Evolutionary conservation across 2,113 vertebrate genomes (phyloP), one percentile per base, ranked within the genome.

Genomic region (Benitochromis conjunctus): DNA sequence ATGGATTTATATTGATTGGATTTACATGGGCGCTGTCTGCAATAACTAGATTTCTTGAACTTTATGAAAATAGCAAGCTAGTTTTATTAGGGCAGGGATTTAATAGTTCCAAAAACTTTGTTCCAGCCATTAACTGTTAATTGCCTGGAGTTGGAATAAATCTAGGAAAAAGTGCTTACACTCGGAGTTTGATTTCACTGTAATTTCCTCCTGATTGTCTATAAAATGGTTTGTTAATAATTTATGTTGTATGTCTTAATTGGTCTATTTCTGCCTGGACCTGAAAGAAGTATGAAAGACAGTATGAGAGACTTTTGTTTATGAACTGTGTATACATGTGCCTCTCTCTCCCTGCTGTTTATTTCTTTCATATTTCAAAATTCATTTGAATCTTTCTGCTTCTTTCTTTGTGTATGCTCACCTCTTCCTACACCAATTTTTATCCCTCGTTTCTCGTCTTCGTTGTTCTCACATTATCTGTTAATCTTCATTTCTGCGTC

Each of bases 321-420:
- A 86, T 90, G 83, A 92, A 92, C 48, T 87, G 85, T 90, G 58
- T 74, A 87, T 87, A 82, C 89, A 16, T 91, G 48, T 90, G 21
- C 91, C 41, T 91, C 34, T 89, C 24, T 88, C 88, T 38, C 56
- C 53, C 53, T 31, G 46, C 54, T 86, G 6, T 85, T 85, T 60
- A n/a, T 82, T 26, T 76, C 6, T 77, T 14, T 58, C 9, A 19
- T 18, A 46, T 89, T 81, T 80, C 24, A 0, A 84, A 21, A 55
- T 55, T 10, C 6, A 58, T 69, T 87, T 48, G 48, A 1, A 56
- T 71, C 14, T 58, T 79, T 85, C 54, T 81, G 29, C 6, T 64
- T 57, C 9, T 58, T 74, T 18, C 5, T 29, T 55, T 71, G n/a
- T 80, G 9, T 66, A 41, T 71, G 7, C 26, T 36, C 34, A 34